Evolutionary conservation across 2,888 invertebrate species (phyloP).

Genomic region (Pedicia rivosa): DNA sequence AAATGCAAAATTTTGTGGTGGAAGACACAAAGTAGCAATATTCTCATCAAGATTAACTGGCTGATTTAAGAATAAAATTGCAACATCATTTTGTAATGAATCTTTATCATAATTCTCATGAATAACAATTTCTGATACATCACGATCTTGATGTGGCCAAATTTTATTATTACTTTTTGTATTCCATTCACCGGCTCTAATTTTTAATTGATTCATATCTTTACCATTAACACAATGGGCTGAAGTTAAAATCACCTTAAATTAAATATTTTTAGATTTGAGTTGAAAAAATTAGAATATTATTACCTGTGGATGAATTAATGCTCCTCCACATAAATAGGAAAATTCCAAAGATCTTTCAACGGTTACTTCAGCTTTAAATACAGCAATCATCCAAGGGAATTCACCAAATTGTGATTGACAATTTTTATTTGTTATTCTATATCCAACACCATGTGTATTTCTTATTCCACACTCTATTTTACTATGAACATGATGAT

Average conservation of each 20-base stretch:
- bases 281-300: too few relatives aligned
- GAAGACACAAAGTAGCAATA: slow-evolving; percentile 52
- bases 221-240: slow-evolving; percentile 51
- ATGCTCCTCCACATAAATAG: slow-evolving; percentile 35
- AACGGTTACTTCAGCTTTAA: slow-evolving; percentile 18
- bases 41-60: slow-evolving; percentile 47
- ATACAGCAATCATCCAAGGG: slow-evolving; percentile 37
- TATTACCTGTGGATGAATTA: slow-evolving; percentile 36
- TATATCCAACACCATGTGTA: slow-evolving; percentile 51
- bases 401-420: slow-evolving; percentile 41
- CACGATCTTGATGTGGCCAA: slow-evolving; percentile 51
- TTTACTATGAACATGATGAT: slow-evolving; percentile 16
- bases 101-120: slow-evolving; percentile 47
- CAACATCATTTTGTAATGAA: slow-evolving; percentile 57
- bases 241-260: slow-evolving; percentile 62
- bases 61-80: slow-evolving; percentile 44
- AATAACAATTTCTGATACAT: slow-evolving; percentile 36
- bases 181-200: slow-evolving; percentile 72
- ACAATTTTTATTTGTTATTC: slow-evolving; percentile 45
- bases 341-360: slow-evolving; percentile 28
- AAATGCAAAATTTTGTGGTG: slow-evolving; percentile 31
- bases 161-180: slow-evolving; percentile 55
- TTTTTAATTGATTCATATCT: slow-evolving; percentile 19
- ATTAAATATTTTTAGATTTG: too few relatives aligned
- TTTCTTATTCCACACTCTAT: slow-evolving; percentile 55